phyloP scores from a whole-genome alignment of 2,888 invertebrate genomes.

The Suillia variegata region DNA sequence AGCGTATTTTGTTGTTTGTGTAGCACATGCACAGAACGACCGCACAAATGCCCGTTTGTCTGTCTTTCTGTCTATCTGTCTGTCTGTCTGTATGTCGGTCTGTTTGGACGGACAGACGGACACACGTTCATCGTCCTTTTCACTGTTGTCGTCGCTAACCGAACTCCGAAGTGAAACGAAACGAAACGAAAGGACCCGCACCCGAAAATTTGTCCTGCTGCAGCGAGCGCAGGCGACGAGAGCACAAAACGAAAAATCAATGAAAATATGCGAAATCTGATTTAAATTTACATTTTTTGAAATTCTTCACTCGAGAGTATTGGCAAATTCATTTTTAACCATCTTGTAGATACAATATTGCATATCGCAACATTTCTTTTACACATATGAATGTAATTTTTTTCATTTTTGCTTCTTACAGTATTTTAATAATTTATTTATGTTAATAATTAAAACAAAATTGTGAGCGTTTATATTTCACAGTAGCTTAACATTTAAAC shows the following conservation, averaged over 20 bases:
- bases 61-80: slow-evolving; percentile 1
- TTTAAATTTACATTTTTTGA: too few species aligned
- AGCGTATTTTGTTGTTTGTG: slow-evolving; percentile 27
- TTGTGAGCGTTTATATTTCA: too few species aligned
- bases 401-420: too few species aligned
- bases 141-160: slow-evolving; percentile 5
- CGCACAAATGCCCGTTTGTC: slow-evolving; percentile 21
- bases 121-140: slow-evolving; percentile 8
- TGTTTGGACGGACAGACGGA: slow-evolving; percentile 9
- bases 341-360: too few species aligned
- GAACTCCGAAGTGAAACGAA: slow-evolving; percentile 1
- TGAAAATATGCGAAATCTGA: neutral
- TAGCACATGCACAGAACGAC: slow-evolving; percentile 39
- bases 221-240: neutral
- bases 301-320: too few species aligned
- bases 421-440: too few species aligned
- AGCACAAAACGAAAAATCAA: neutral
- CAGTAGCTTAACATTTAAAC: too few species aligned
- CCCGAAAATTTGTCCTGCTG: slow-evolving; percentile 16
- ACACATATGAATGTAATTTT: too few species aligned
- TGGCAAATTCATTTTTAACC: too few species aligned
- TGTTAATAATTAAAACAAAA: too few species aligned
- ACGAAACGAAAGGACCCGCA: slow-evolving; percentile 13
- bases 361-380: too few species aligned
- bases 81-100: slow-evolving; percentile 11